phyloP scores from a whole-genome alignment of 2,797 vertebrate genomes.

The Odontamblyopus rebecca region DNA sequence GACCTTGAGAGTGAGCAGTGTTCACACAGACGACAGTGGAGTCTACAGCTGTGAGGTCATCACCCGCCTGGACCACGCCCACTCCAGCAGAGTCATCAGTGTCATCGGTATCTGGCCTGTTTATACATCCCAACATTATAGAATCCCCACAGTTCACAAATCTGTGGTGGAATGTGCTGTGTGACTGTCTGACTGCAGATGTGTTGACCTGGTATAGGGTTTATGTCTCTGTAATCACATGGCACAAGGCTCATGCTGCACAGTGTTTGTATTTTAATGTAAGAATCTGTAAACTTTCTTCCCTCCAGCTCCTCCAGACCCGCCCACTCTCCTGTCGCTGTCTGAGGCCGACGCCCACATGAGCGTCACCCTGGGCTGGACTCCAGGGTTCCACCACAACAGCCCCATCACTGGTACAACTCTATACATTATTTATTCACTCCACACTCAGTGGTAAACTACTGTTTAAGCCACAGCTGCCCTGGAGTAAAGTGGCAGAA shows the following conservation, averaged over 20 bases:
- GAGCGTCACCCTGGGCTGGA: constrained; percentile 73
- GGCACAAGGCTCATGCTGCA: too few relatives aligned
- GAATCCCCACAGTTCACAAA: too few relatives aligned
- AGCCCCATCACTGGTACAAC: constrained; percentile 62
- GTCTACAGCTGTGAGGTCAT: constrained; percentile 81
- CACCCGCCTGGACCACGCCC: constrained; percentile 73
- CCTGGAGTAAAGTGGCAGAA: too few relatives aligned
- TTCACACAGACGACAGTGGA: constrained; percentile 75
- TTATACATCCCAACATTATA: too few relatives aligned
- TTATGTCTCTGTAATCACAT: too few relatives aligned
- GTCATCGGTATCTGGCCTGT: constrained; percentile 76
- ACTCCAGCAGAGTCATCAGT: constrained; percentile 75
- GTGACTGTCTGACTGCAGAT: too few relatives aligned
- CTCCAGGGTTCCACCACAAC: constrained; percentile 71
- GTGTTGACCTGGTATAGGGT: too few relatives aligned
- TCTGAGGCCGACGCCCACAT: constrained; percentile 23
- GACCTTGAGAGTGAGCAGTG: constrained; percentile 68
- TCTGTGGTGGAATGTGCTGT: too few relatives aligned
- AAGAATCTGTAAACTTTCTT: too few relatives aligned
- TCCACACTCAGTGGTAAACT: too few relatives aligned
- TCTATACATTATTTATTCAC: not conserved
- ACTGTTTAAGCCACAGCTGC: too few relatives aligned
- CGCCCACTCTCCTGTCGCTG: constrained; percentile 60
- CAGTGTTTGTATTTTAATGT: not conserved
- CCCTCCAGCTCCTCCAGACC: constrained; percentile 64